phyloP scores from a whole-genome alignment of 2,797 vertebrate species.

The Eutrigla gurnardus region DNA sequence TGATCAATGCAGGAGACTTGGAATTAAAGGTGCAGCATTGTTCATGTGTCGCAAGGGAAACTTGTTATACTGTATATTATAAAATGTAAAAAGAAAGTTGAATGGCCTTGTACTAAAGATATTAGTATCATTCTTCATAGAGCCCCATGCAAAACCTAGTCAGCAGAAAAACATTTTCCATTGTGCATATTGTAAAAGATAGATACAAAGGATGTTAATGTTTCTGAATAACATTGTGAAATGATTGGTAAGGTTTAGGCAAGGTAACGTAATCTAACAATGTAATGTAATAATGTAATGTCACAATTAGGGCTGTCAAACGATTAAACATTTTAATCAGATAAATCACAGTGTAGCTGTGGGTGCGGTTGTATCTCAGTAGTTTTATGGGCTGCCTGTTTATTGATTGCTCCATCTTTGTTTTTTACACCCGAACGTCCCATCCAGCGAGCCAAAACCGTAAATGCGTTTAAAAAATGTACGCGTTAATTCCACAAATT shows the following conservation, averaged over 20 bases:
- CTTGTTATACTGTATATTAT: neutral
- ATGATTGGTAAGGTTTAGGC: neutral
- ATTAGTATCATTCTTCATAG: neutral
- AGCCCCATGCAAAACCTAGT: neutral
- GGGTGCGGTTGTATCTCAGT: too few species aligned
- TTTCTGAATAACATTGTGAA: neutral
- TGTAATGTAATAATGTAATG: too few species aligned
- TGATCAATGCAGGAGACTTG: neutral
- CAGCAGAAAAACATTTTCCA: neutral
- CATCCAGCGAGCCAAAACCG: too few species aligned
- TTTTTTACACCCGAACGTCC: too few species aligned
- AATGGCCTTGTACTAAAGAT: neutral
- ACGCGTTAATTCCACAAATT: too few species aligned
- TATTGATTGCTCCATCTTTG: too few species aligned
- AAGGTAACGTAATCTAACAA: neutral
- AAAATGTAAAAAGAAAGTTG: neutral
- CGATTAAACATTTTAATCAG: too few species aligned
- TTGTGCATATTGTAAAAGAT: neutral
- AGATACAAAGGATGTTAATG: neutral
- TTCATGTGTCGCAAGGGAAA: neutral
- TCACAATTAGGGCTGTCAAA: too few species aligned
- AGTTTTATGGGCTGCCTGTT: too few species aligned
- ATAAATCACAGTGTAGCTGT: too few species aligned
- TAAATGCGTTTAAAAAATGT: too few species aligned
- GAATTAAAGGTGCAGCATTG: neutral